These are phyloP conservation scores for Drosophila mimica DNA, from an alignment of 2,888 invertebrate genomes.

Conservation along the genomic window DNA sequence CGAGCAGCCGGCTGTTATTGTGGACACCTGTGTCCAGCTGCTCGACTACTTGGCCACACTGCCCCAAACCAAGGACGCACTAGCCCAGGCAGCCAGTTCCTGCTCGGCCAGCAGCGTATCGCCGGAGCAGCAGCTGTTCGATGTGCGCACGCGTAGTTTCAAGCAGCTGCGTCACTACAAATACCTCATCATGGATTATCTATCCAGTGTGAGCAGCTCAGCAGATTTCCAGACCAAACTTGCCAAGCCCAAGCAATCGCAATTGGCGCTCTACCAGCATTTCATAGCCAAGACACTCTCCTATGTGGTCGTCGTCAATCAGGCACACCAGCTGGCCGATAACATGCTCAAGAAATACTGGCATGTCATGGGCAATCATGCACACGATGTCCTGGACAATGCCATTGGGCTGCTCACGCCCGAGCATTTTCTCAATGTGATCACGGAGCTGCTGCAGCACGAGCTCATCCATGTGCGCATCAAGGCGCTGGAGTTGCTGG, in stretches of 20 bases:
- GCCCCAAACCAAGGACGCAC: constrained; percentile 87
- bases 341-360: constrained; percentile 89
- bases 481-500: constrained; percentile 94
- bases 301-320: constrained; percentile 89
- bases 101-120: constrained; percentile 4
- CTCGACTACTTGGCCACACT: constrained; percentile 88
- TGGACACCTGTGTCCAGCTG: constrained; percentile 89
- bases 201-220: constrained; percentile 89
- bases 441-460: constrained; percentile 90
- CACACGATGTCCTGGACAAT: constrained; percentile 92
- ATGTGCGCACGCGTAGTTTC: constrained; percentile 88
- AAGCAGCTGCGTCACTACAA: constrained; percentile 93
- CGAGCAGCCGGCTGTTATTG: constrained; percentile 87
- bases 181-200: constrained; percentile 91
- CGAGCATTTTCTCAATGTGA: constrained; percentile 91
- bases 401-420: constrained; percentile 92
- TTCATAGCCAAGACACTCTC: constrained; percentile 89
- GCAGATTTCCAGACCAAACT: constrained; percentile 89
- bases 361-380: constrained; percentile 92
- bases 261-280: constrained; percentile 88
- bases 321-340: constrained; percentile 86
- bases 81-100: constrained; percentile 56
- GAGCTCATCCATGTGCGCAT: constrained; percentile 90
- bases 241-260: constrained; percentile 86
- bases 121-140: constrained; percentile 86